phyloP scores from a whole-genome alignment of 2,888 invertebrate genomes.

The Muschampia plurimacula region DNA sequence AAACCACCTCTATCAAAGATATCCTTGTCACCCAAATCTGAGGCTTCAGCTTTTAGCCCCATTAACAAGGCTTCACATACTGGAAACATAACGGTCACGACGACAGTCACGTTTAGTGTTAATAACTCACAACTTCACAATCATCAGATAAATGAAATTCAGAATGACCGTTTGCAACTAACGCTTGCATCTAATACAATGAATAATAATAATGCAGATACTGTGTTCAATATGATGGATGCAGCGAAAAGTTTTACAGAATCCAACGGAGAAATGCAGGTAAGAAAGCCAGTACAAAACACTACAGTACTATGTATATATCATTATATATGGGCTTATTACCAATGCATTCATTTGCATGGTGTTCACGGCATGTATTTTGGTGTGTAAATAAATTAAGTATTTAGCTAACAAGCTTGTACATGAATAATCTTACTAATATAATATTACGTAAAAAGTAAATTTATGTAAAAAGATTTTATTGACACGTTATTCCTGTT shows the following conservation, averaged over 20 bases:
- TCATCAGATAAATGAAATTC: conserved; percentile 82
- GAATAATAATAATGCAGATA: conserved; percentile 75
- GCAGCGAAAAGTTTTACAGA: conserved; percentile 67
- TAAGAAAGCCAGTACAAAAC: conserved; percentile 56
- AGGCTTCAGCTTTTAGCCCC: conserved; percentile 72
- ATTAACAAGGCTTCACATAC: conserved; percentile 78
- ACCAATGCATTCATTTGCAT: conserved; percentile 52
- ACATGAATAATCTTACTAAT: conserved; percentile 38
- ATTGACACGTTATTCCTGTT: conserved; percentile 70
- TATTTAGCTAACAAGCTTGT: conserved; percentile 50
- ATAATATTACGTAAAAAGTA: conserved; percentile 31
- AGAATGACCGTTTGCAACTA: conserved; percentile 81
- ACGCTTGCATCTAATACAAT: conserved; percentile 82
- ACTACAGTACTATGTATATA: conserved; percentile 20
- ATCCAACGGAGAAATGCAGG: conserved; percentile 74
- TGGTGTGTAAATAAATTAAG: conserved; percentile 44
- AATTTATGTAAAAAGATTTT: conserved; percentile 42
- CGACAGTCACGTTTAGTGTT: conserved; percentile 94
- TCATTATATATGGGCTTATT: conserved; percentile 22
- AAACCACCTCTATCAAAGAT: conserved; percentile 88
- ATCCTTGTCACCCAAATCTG: conserved; percentile 76
- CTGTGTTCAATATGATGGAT: conserved; percentile 70
- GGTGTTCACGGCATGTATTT: conserved; percentile 52
- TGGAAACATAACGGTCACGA: conserved; percentile 93
- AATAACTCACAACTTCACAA: conserved; percentile 85